These are phyloP conservation scores for Silurus glanis DNA, from an alignment of 2,113 vertebrate species.

Conservation along the genomic window DNA sequence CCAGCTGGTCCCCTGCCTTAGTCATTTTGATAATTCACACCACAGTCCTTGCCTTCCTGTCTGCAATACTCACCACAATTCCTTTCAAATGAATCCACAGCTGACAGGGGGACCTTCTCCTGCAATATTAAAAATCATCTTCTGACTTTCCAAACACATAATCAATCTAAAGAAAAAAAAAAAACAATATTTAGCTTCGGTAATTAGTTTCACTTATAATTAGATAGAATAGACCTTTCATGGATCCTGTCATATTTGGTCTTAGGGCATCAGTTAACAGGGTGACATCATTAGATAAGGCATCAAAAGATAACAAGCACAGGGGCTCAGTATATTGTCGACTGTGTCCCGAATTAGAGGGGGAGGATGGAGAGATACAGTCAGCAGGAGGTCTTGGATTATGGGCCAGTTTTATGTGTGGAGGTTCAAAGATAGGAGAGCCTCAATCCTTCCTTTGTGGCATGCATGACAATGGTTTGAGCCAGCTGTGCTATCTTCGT, in stretches of 20 bases:
- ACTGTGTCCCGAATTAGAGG: conserved; percentile 11
- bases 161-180: neutral
- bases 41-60: neutral
- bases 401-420: conserved; percentile 30
- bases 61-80: neutral
- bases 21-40: conserved; percentile 43
- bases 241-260: neutral
- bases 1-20: conserved; percentile 30
- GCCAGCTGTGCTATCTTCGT: conserved; percentile 39
- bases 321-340: conserved; percentile 27
- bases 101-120: conserved; percentile 32
- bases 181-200: neutral
- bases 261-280: conserved; percentile 17
- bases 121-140: neutral
- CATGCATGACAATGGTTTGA: conserved; percentile 42
- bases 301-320: conserved; percentile 26
- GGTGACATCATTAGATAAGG: conserved; percentile 39
- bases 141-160: conserved; percentile 13
- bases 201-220: neutral
- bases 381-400: conserved; percentile 46
- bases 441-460: conserved; percentile 42
- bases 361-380: conserved; percentile 26
- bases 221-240: neutral
- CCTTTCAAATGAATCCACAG: conserved; percentile 7
- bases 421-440: conserved; percentile 33